phyloP scores from a whole-genome alignment of 64 coral and sea anemone species.

The Stylophora pistillata region DNA sequence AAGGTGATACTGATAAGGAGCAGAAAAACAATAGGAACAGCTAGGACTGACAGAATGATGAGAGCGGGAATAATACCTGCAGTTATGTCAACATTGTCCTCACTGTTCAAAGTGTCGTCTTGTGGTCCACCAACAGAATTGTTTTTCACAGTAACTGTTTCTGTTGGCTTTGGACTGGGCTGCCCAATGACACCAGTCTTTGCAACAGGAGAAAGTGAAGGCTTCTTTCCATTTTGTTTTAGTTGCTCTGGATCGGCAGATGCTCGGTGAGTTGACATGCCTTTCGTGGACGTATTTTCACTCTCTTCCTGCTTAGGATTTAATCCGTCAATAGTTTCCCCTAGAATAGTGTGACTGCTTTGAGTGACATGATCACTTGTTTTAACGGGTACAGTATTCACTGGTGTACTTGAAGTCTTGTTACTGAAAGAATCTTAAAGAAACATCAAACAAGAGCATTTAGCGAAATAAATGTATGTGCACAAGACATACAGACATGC shows the following conservation, averaged over 20 bases:
- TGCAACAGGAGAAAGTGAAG: neutral
- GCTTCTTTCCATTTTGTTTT: too few species aligned
- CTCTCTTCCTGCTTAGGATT: neutral
- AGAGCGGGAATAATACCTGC: conserved; percentile 77
- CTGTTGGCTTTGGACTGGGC: neutral
- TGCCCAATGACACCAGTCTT: neutral
- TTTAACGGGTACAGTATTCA: neutral
- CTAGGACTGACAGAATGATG: conserved; percentile 76
- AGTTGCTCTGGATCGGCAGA: neutral
- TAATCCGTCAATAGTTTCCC: neutral
- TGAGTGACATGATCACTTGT: neutral
- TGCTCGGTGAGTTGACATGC: neutral
- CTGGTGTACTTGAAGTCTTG: neutral
- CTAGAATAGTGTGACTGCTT: neutral
- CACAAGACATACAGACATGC: too few species aligned
- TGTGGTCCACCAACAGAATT: conserved; percentile 1
- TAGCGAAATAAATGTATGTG: neutral
- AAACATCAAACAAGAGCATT: neutral
- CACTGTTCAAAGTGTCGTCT: neutral
- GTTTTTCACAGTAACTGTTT: neutral
- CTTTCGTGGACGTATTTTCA: neutral
- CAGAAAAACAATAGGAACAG: conserved; percentile 83
- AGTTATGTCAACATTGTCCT: neutral
- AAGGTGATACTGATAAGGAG: conserved; percentile 80
- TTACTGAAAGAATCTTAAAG: neutral